Evolutionary conservation across 2,888 invertebrate genomes (phyloP).

Genomic region (Ypsolopha sequella): DNA sequence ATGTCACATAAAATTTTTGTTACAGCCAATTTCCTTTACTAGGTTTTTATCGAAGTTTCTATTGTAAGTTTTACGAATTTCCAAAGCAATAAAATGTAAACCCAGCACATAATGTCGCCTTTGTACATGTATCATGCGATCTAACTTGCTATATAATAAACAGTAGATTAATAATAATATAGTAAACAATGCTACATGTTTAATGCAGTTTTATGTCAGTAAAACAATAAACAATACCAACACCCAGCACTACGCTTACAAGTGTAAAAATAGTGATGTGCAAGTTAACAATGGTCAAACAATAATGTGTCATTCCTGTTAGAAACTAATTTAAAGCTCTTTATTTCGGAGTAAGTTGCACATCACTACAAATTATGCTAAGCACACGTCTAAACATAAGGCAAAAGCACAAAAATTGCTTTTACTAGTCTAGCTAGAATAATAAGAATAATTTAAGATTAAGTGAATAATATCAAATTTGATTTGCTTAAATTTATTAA

Average conservation of each 20-base stretch:
- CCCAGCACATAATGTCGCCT: background rate
- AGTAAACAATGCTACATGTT: background rate
- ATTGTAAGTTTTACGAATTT: slow-evolving; percentile 1
- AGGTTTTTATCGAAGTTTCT: slow-evolving; percentile 2
- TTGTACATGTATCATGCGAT: background rate
- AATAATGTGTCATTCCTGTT: no score
- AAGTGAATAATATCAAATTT: no score
- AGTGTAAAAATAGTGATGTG: background rate
- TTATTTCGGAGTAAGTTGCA: no score
- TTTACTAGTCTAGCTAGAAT: no score
- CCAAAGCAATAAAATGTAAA: background rate
- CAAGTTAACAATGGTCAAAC: background rate
- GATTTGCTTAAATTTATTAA: no score
- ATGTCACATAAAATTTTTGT: slow-evolving; percentile 16
- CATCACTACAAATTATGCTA: no score
- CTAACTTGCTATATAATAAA: background rate
- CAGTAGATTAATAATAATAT: background rate
- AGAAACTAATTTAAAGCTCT: no score
- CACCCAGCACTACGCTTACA: background rate
- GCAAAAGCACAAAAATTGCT: no score
- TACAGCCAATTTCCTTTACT: slow-evolving; percentile 14
- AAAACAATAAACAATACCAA: background rate
- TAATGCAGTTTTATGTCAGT: background rate
- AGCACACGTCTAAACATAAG: no score
- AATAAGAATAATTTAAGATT: no score